Evolutionary conservation across 2,113 vertebrate genomes (phyloP), one percentile per base, ranked within the genome.

Genomic region (Merops nubicus): DNA sequence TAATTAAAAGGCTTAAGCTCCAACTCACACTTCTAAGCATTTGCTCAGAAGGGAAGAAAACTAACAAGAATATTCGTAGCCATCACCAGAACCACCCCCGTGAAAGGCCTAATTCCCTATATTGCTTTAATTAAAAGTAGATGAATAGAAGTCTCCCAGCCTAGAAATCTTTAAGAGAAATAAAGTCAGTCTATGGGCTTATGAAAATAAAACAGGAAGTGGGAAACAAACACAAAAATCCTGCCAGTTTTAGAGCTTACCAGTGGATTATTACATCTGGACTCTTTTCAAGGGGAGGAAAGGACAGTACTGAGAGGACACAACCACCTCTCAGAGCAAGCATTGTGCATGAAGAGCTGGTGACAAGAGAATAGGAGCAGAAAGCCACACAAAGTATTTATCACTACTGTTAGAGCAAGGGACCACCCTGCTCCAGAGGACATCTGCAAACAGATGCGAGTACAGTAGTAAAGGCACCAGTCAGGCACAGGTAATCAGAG

Each of bases 101-200:
- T 74, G 90, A 88, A 95, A 90, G 63, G 29, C 34, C 59, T 91
- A 93, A 96, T 91, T 94, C 90, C 91, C 88, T 93, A 47, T 45
- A 81, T 16, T 70, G 54, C 72, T 78, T 96, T 94, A 96, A 95
- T 96, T 97, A 95, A 91, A 94, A 88, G 90, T 5, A 31, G 60
- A 86, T 93, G 83, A 96, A 94, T 42, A 88, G 51, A 63, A 94
- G 88, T 64, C 76, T 92, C 56, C 85, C 69, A 78, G 54, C 34
- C 43, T 36, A 91, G 90, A 90, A 89, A 88, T 43, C 23, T 72
- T 48, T 29, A 78, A 64, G 68, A 90, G 76, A 88, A 92, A 96
- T 67, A 92, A 88, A 96, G 76, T 56, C 72, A 60, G 60, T 56
- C 54, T 77, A 91, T 22, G 77, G 68, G 72, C 72, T 93, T 91